Evolutionary conservation across 2,888 invertebrate species (phyloP), one percentile per base, ranked within the genome.

Genomic region (Marronus borbonicus): DNA sequence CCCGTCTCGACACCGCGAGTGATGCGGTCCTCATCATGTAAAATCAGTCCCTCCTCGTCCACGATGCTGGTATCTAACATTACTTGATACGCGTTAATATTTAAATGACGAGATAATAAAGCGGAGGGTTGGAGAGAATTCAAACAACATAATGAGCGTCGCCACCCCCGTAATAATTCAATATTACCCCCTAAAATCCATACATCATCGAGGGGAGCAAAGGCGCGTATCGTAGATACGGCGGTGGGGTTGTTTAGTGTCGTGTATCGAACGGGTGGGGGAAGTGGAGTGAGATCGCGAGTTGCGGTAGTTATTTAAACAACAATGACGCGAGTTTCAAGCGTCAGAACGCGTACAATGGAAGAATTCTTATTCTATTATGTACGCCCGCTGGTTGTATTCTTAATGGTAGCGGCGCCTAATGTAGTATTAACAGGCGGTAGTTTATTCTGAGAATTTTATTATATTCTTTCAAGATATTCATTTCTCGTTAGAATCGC

Each of bases 321-420:
- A 65, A 65, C 65, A 65, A 39, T 39, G 65, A 65, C 39, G 65
- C n/a, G 39, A 39, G 39, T 39, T 39, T 14, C 65, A 36, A 17
- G 65, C 65, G 65, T n/a, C 17, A 36, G 39, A 39, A 36, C 7
- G 12, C 44, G 55, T 65, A 65, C 39, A 65, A 65, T 36, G 39
- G 39, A 44, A 31, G 65, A 39, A 39, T 65, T 65, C 65, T 17
- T 65, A 65, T 65, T 39, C 39, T 39, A 36, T 44, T 44, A 44
- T 44, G 12, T 44, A 44, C 44, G 44, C 14, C 14, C 44, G 44
- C 14, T 24, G 44, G 12, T 44, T 44, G 12, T 12, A 12, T 44
- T 44, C 10, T 12, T 44, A 44, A 44, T 12, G 44, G 44, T 44
- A 8, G 44, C 12, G 60, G 60, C 28, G 31, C 31, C 31, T 36